Base-by-base conservation (phyloP, 2,113 vertebrate species). In the Paralichthys olivaceus region DNA sequence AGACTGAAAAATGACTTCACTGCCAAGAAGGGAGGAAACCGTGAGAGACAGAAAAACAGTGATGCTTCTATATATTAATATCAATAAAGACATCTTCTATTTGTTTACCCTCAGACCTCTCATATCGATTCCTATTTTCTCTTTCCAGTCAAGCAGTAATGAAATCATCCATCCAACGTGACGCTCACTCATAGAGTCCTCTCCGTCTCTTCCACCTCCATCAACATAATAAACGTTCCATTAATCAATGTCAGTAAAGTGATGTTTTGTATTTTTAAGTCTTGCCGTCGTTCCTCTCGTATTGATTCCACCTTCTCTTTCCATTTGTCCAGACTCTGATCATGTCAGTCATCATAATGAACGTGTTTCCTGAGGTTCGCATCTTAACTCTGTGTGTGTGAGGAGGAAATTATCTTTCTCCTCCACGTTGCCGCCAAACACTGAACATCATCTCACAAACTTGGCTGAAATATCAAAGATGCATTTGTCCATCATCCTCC, bases 401-500 rank as follows among this genome's bases (percentile, higher is more conserved):
- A 15, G 8, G 19, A 45, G 49, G 62, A 71, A 68, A 37, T 58
- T 32, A 15, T 56, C 11, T 65, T 61, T 61, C 49, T 56, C 17
- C 25, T 75, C 75, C 13, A n/a, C 29, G 45, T 17, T 14, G 19
- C 20, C 69, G 40, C 51, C 34, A 37, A 61, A 66, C 32, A 6
- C 55, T 19, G 13, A 57, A 54, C 40, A 51, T 60, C 37, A 29
- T 60, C 60, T 60, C 57, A 19, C 23, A 56, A 47, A 77, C 14
- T 11, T 2, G 59, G 45, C 34, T 40, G 12, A 72, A 76, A 59
- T 66, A 81, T 86, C 72, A 72, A 54, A 84, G n/a, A 26, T 58
- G 29, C 22, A 72, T 81, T 80, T 84, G 87, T 85, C 82, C 72
- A 53, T 86, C 72, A 69, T 80, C 69, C 55, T 75, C 23, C 54